Percentiles rank a stretch among this genome's conserved stretches.
These are phyloP conservation scores for Herminia tarsipennalis DNA, from an alignment of 2,888 invertebrate genomes.

Conservation along the genomic window DNA sequence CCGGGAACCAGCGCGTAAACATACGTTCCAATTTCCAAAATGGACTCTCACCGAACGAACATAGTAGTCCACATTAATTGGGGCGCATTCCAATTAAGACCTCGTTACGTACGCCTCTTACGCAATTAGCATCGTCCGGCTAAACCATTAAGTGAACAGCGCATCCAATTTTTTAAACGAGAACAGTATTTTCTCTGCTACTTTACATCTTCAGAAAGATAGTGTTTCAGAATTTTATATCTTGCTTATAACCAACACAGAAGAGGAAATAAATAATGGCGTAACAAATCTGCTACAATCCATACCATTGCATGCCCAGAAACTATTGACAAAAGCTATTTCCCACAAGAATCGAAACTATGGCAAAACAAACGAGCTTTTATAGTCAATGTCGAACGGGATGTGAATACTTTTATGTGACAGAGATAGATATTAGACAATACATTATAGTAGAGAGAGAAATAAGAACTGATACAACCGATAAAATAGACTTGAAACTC, in stretches of 20 bases:
- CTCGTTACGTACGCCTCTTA: conserved; percentile 78
- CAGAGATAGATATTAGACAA: too few relatives aligned
- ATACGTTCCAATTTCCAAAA: conserved; percentile 75
- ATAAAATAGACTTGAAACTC: conserved; percentile 30
- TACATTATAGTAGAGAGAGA: neutral
- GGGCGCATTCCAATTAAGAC: conserved; percentile 83
- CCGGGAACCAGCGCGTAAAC: conserved; percentile 77
- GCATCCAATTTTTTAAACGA: conserved; percentile 54
- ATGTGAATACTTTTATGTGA: too few relatives aligned
- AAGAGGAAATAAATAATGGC: too few relatives aligned
- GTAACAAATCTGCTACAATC: too few relatives aligned
- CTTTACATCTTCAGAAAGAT: conserved; percentile 8
- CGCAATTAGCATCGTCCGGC: conserved; percentile 74
- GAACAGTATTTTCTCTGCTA: conserved; percentile 21
- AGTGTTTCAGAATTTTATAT: too few relatives aligned
- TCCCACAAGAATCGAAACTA: too few relatives aligned
- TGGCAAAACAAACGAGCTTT: too few relatives aligned
- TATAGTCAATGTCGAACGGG: too few relatives aligned
- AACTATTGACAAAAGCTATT: too few relatives aligned
- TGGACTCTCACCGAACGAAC: conserved; percentile 69
- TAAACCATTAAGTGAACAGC: conserved; percentile 56
- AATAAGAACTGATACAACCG: conserved; percentile 27
- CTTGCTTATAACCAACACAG: too few relatives aligned
- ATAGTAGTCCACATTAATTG: conserved; percentile 74
- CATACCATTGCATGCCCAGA: too few relatives aligned